A percentile compares a stretch with the other conserved stretches of the same genome.
phyloP scores from a whole-genome alignment of 1,140 invertebrate genomes.

The Brachystomella parvula region DNA sequence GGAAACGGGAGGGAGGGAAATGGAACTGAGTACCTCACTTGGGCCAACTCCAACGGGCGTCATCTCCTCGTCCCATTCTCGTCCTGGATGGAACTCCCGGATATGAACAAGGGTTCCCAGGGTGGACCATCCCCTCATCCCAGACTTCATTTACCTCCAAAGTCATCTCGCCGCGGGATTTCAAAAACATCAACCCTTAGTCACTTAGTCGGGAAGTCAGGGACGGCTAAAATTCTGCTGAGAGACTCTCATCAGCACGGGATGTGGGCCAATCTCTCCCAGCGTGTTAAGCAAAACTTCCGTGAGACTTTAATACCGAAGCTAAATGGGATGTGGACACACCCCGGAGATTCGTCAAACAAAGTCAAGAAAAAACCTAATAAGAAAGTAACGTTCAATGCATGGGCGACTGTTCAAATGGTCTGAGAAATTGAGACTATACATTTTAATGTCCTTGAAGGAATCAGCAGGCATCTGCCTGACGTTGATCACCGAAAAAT shows the following conservation, averaged over 20 bases:
- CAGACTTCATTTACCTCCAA: neutral
- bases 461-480: neutral
- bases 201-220: constrained; percentile 18
- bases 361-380: constrained; percentile 31
- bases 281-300: constrained; percentile 35
- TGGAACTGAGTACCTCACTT: neutral
- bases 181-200: constrained; percentile 12
- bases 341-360: constrained; percentile 6
- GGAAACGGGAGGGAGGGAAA: neutral
- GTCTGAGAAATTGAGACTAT: constrained; percentile 18
- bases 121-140: neutral
- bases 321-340: constrained; percentile 36
- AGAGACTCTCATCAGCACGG: constrained; percentile 28
- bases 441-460: neutral
- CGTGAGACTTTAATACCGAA: constrained; percentile 35
- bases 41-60: constrained; percentile 19
- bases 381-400: constrained; percentile 38
- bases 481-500: neutral
- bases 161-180: neutral
- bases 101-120: constrained; percentile 27
- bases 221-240: constrained; percentile 35
- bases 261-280: constrained; percentile 35
- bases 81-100: constrained; percentile 35
- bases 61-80: constrained; percentile 36
- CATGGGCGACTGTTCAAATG: constrained; percentile 38